Percentiles rank a stretch among this genome's conserved stretches.
These are phyloP conservation scores for Blennius ocellaris DNA, from an alignment of 2,113 vertebrate species.

Conservation along the genomic window DNA sequence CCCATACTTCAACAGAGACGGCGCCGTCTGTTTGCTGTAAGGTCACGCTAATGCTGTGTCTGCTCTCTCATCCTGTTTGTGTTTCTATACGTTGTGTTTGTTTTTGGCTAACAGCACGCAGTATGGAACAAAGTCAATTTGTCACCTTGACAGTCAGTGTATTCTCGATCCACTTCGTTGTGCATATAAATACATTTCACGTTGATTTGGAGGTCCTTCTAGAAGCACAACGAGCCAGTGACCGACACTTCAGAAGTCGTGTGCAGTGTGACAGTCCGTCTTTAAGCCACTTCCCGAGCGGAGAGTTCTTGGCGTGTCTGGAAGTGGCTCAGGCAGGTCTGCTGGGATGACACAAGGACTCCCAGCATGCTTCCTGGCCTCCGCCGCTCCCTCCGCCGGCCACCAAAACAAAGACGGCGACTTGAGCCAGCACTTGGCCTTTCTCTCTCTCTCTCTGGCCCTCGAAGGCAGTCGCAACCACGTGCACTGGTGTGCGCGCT, in stretches of 20 bases:
- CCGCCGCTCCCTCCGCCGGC: conserved; percentile 48
- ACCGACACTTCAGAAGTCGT: conserved; percentile 41
- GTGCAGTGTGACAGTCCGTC: conserved; percentile 43
- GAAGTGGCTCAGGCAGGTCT: conserved; percentile 70
- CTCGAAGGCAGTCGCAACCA: conserved; percentile 61
- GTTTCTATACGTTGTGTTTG: conserved; percentile 35
- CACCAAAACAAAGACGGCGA: conserved; percentile 74
- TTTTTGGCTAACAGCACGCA: conserved; percentile 25
- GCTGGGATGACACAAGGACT: conserved; percentile 61
- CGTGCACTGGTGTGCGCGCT: conserved; percentile 41
- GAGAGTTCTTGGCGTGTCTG: conserved; percentile 60
- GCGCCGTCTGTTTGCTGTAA: conserved; percentile 34
- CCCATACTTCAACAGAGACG: conserved; percentile 43
- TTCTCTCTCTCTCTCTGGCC: conserved; percentile 41
- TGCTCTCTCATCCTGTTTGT: conserved; percentile 26
- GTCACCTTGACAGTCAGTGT: conserved; percentile 34
- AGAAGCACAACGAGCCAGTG: conserved; percentile 19
- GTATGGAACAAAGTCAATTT: conserved; percentile 40
- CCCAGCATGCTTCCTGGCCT: conserved; percentile 58
- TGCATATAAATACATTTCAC: conserved; percentile 43
- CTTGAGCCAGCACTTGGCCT: conserved; percentile 74
- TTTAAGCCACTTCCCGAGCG: conserved; percentile 21
- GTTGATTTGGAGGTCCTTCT: conserved; percentile 43
- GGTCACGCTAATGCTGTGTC: conserved; percentile 41
- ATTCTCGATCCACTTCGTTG: conserved; percentile 31